A percentile compares a stretch with the other conserved stretches of the same genome.
phyloP scores from a whole-genome alignment of 2,888 invertebrate genomes.

The Polyommatus iphigenia region DNA sequence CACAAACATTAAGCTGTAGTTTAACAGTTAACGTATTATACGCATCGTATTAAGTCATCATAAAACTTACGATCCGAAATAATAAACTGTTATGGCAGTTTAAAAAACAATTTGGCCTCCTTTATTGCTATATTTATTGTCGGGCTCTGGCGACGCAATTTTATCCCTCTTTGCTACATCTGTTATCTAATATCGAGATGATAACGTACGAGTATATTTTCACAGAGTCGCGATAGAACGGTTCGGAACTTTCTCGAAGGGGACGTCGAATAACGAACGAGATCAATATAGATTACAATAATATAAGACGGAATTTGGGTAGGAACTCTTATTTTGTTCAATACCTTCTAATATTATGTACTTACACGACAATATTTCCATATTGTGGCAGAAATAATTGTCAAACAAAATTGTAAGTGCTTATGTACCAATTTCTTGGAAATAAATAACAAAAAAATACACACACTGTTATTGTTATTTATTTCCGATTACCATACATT shows the following conservation, averaged over 20 bases:
- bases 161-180: constrained; percentile 30
- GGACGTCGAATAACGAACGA: neutral
- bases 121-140: constrained; percentile 29
- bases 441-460: no score
- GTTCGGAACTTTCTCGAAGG: constrained; percentile 8
- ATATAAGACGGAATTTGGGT: neutral
- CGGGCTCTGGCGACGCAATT: constrained; percentile 22
- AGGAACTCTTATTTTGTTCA: neutral
- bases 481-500: no score
- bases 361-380: no score
- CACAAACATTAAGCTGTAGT: neutral
- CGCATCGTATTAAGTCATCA: constrained; percentile 15
- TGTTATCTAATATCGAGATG: constrained; percentile 26
- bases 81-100: constrained; percentile 28
- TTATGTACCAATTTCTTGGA: no score
- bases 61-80: constrained; percentile 27
- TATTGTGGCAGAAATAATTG: no score
- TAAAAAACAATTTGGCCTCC: constrained; percentile 29
- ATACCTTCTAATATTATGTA: neutral
- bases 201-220: constrained; percentile 18
- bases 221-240: neutral
- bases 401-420: no score
- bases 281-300: constrained; percentile 19
- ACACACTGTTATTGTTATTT: no score
- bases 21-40: neutral